These are phyloP conservation scores for Piscicola geometra DNA, from an alignment of 2,888 invertebrate species.

Conservation along the genomic window DNA sequence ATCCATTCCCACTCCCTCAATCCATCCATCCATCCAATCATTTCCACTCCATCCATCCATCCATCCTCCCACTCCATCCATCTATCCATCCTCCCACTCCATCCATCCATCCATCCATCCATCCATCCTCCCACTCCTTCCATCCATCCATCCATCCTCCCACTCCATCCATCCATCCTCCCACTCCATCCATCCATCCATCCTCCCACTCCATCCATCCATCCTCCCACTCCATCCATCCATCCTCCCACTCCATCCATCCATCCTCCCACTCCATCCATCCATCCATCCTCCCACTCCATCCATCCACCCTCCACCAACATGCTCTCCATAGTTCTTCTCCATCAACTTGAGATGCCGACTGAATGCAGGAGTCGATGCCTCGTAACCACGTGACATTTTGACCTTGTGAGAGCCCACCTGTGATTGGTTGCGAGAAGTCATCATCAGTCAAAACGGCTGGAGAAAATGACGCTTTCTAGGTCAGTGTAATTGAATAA, in stretches of 20 bases:
- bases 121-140: slow-evolving; percentile 76
- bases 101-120: slow-evolving; percentile 39
- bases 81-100: no score
- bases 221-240: no score
- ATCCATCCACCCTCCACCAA: slow-evolving; percentile 91
- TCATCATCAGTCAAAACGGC: background rate
- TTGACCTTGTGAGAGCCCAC: slow-evolving; percentile 98
- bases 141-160: slow-evolving; percentile 68
- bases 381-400: slow-evolving; percentile 89
- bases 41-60: no score
- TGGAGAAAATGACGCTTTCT: no score
- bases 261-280: no score
- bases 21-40: no score
- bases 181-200: slow-evolving; percentile 39
- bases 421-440: slow-evolving; percentile 56
- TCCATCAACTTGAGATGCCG: slow-evolving; percentile 80
- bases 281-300: slow-evolving; percentile 65
- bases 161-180: no score
- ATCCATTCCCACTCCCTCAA: slow-evolving; percentile 95
- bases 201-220: slow-evolving; percentile 61
- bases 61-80: no score
- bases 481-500: no score
- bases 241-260: no score
- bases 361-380: slow-evolving; percentile 86
- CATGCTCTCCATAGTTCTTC: slow-evolving; percentile 81